Conservation (phyloP, 2,113 vertebrate species). For the Syngnathus floridae region DNA sequence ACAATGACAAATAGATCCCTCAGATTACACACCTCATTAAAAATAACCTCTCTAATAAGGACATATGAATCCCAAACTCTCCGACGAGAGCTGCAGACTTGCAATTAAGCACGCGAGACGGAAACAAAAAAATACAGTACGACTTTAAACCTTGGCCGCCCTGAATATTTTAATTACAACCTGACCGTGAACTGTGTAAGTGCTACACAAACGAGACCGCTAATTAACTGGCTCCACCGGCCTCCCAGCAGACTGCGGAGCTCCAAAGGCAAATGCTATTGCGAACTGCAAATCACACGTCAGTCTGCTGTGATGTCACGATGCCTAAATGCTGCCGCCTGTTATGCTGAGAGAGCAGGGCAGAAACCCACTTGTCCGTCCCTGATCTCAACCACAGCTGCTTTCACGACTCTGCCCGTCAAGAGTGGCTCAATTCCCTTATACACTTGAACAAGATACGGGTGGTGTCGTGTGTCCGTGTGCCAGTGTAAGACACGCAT, state of each 20-base stretch:
- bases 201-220: conserved; percentile 33
- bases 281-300: conserved; percentile 43
- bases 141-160: conserved; percentile 27
- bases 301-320: conserved; percentile 51
- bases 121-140: conserved; percentile 3
- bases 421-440: conserved; percentile 31
- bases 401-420: conserved; percentile 49
- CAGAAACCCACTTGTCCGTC: conserved; percentile 2
- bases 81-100: conserved; percentile 17
- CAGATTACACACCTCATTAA: conserved; percentile 48
- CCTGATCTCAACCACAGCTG: conserved; percentile 57
- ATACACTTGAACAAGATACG: conserved; percentile 8
- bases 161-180: conserved; percentile 49
- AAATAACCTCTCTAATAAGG: conserved; percentile 30
- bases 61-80: conserved; percentile 35
- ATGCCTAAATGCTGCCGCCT: conserved; percentile 41
- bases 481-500: conserved; percentile 4
- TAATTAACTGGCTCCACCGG: conserved; percentile 39
- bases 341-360: conserved; percentile 43
- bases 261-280: conserved; percentile 46
- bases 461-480: not conserved
- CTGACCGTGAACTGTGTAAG: conserved; percentile 26
- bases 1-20: conserved; percentile 34
- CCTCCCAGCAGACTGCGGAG: conserved; percentile 23
- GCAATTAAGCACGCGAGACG: conserved; percentile 8